Base-by-base conservation (phyloP, 2,888 invertebrate genomes). In the Lissonota sp. region DNA sequence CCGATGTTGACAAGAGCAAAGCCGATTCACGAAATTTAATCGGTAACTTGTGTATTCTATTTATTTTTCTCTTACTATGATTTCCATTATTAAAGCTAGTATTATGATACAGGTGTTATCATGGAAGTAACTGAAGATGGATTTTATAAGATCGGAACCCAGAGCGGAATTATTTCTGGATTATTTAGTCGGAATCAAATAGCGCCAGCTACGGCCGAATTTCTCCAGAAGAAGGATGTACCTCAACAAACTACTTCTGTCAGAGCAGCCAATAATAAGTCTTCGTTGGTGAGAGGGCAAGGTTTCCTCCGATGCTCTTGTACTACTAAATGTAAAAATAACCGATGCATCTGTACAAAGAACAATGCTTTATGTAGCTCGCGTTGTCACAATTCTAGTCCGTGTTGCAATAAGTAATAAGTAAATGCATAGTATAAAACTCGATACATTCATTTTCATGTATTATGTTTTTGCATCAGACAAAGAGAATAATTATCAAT, bases 71-170 rank as follows among this genome's bases (percentile, higher is more conserved):
- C 14, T 55, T 55, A 7, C 55, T 55, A 55, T 5, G 55, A 55
- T 55, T 55, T 14, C 26, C 14, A 55, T 55, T 55, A 55, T 55
- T 55, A 55, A 55, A 14, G 55, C 55, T 55, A 55, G 55, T 55
- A 8, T 55, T 55, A 55, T 55, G 55, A 8, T 57, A 66, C 66
- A 82, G 84, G 82, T 57, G 77, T 83, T 75, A 83, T 84, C 78
- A 83, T 81, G 84, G 83, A 76, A 82, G 83, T 86, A 79, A 79
- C 84, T 66, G 85, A 85, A 82, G 82, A 82, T 51, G 83, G 79
- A 77, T 84, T 84, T 79, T 82, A 86, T 84, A 82, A 83, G 82
- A 75, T 80, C 72, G 81, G 80, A 82, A 84, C 82, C 67, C 79
- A 82, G 81, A 83, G 75, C 62, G 82, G 67, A 58, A 55, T 76